Base-by-base conservation (phyloP, 2,797 vertebrate genomes). In the Streptopelia turtur region DNA sequence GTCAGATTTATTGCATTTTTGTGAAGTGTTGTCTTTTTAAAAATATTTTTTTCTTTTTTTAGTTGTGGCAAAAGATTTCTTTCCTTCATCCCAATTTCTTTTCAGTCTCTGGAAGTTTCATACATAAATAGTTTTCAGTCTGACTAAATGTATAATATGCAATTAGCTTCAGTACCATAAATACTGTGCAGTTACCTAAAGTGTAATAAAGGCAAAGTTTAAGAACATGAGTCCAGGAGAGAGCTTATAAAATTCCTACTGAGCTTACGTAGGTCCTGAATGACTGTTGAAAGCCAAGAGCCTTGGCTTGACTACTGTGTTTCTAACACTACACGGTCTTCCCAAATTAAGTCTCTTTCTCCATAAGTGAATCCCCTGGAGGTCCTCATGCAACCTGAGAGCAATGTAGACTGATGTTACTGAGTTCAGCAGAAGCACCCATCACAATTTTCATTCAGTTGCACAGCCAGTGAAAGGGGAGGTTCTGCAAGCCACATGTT, bases 371-470 rank as follows among this genome's bases (percentile, higher is more conserved):
- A 41, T 55, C 7, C 33, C 45, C 31, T 8, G 52, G 25, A 65
- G 22, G 17, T 14, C 14, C 30, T 20, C 3, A 1, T 10, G 43
- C 43, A 49, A 28, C 21, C 31, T 2, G 1, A 49, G 33, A 31
- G 24, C 53, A 24, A 9, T 0, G 2, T 25, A 63, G 43, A 27
- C 15, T 0, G 1, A 17, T 57, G 80, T 63, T 56, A 13, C 39
- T 5, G 33, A 55, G 52, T 24, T 70, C 69, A 45, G 24, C n/a
- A 79, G 33, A 53, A 37, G 27, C 45, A 30, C 30, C 37, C 61
- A 43, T 33, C 21, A 8, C 68, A 70, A 24, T 35, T 88, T 83
- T 35, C 27, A 31, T 65, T 80, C 57, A 21, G 31, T 43, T 41
- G 30, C 21, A n/a, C 16, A 50, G 20, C 15, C 43, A 41, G n/a